These are phyloP conservation scores for Heterotilapia buettikoferi DNA, from an alignment of 2,113 vertebrate species.

Conservation along the genomic window DNA sequence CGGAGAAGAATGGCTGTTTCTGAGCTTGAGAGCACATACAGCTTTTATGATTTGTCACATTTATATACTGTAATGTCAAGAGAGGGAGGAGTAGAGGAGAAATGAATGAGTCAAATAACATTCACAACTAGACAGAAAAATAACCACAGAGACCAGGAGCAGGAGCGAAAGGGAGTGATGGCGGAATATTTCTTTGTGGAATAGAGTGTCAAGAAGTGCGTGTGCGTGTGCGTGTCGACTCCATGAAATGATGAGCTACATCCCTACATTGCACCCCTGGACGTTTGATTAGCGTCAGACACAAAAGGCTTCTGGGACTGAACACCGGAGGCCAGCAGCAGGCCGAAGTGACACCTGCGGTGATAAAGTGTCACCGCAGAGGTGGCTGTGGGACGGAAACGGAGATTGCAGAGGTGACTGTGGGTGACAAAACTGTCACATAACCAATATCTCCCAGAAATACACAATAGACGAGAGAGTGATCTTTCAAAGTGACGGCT, in stretches of 20 bases:
- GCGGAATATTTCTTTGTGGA: neutral
- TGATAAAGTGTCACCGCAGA: slow-evolving; percentile 41
- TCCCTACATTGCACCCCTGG: neutral
- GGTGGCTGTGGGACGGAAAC: neutral
- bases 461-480: neutral
- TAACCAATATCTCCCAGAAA: slow-evolving; percentile 37
- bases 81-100: neutral
- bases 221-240: neutral
- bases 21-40: neutral
- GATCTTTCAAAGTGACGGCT: slow-evolving; percentile 21
- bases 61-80: slow-evolving; percentile 11
- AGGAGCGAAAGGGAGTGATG: neutral
- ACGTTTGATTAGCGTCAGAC: slow-evolving; percentile 20
- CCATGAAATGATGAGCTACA: slow-evolving; percentile 19
- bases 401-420: slow-evolving; percentile 32
- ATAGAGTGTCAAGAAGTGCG: neutral
- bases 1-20: slow-evolving; percentile 23
- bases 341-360: slow-evolving; percentile 18
- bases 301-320: slow-evolving; percentile 41
- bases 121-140: neutral
- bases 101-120: slow-evolving; percentile 6
- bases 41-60: slow-evolving; percentile 29
- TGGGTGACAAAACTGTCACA: slow-evolving; percentile 39
- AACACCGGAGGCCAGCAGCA: neutral
- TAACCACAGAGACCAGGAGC: neutral